phyloP scores from a whole-genome alignment of 1,140 invertebrate genomes.

The Battus philenor region DNA sequence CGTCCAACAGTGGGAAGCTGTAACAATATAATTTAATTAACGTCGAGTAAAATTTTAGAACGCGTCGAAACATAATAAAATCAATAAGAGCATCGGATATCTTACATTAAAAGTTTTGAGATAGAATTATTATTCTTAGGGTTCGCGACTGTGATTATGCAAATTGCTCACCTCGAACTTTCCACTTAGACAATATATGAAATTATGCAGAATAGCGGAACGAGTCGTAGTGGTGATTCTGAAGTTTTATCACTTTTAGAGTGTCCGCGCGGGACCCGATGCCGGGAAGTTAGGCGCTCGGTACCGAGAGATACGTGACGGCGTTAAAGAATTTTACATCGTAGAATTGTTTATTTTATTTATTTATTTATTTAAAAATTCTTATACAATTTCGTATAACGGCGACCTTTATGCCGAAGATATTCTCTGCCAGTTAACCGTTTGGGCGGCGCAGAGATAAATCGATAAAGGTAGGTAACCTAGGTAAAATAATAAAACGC shows the following conservation, averaged over 20 bases:
- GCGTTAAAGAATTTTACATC: conserved; percentile 4
- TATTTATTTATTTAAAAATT: no score
- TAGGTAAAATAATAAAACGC: no score
- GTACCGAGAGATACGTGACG: conserved; percentile 1
- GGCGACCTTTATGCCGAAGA: no score
- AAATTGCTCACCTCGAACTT: conserved; percentile 23
- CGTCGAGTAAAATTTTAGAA: no score
- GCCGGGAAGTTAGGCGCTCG: background rate
- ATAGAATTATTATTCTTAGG: conserved; percentile 26
- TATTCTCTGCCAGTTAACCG: no score
- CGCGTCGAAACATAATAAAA: no score
- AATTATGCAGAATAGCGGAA: conserved; percentile 27
- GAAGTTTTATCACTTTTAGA: conserved; percentile 24
- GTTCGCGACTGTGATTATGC: conserved; percentile 22
- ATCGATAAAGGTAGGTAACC: no score
- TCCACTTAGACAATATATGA: conserved; percentile 35
- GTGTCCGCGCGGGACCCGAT: conserved; percentile 2
- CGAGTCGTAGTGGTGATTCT: conserved; percentile 14
- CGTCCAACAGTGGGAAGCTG: no score
- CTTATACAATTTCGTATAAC: no score
- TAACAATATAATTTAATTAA: no score
- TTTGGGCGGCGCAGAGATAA: no score
- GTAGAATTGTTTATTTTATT: no score
- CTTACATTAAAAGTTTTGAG: background rate
- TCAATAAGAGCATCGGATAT: background rate